Base-by-base conservation (phyloP, 1,140 invertebrate genomes). In the Gonioctena quinquepunctata region DNA sequence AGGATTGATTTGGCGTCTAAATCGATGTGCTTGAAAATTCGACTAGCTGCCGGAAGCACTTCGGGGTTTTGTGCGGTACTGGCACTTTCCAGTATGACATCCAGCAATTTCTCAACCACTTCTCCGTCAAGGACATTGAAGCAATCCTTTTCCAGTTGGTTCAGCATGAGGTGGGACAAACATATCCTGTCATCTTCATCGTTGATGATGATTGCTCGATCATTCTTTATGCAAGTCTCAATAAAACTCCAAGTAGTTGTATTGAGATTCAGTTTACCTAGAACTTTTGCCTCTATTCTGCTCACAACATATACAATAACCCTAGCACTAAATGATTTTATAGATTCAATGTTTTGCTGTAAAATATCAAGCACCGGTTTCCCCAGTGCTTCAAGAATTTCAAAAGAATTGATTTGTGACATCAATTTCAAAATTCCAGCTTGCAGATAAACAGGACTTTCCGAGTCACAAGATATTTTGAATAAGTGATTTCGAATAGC, bases 11-110 rank as follows among this genome's bases (percentile, higher is more conserved):
- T 77, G 5, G 90, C 89, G 67, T 93, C 86, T 18, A 93, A 81
- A 73, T 87, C 83, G 59, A 95, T 89, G 71, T 89, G 89, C 77
- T 91, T 93, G 33, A 94, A 87, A 1, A 89, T 81, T 75, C 88
- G 90, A 48, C 87, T 88, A 0, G 89, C 88, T 0, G 83, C 78
- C 28, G 87, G 85, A 6, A 89, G 83, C 5, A 93, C 87, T 69
- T 81, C 79, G 4, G 79, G 72, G 68, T 81, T 80, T 57, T 69
- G 64, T 22, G 74, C 63, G 7, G 48, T 28, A 6, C 73, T 74
- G 0, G 72, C 69, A 1, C 75, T 60, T 74, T 86, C 80, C 56
- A 87, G 77, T 56, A 87, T 74, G 19, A 75, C 65, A 61, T 80
- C 72, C 42, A 86, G 68, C 13, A 87, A 27, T 25, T 73, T 60